A percentile compares a stretch with the other conserved stretches of the same genome.
Conservation (phyloP, 2,113 vertebrate species). For the Haemorhous mexicanus region DNA sequence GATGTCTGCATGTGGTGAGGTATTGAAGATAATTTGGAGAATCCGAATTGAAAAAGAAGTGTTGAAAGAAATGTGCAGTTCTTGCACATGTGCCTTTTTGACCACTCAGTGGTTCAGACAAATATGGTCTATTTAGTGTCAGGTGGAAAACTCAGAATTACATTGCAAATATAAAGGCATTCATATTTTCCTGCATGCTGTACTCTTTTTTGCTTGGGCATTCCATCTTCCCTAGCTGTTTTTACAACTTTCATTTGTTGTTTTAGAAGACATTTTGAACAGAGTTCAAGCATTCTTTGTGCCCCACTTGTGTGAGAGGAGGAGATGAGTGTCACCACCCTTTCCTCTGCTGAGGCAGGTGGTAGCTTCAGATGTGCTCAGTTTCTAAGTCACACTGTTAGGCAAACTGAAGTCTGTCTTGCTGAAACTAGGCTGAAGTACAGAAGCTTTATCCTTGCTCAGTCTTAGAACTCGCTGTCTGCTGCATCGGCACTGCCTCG, state of each 20-base stretch:
- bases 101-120: background rate
- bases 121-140: background rate
- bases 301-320: background rate
- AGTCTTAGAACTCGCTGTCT: background rate
- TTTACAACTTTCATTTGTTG: background rate
- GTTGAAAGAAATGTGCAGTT: background rate
- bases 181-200: background rate
- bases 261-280: background rate
- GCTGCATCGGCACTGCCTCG: accelerated
- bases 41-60: background rate
- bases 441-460: background rate
- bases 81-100: background rate
- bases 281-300: background rate
- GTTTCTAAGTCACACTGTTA: background rate
- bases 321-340: background rate
- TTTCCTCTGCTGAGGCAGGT: background rate
- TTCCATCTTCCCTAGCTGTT: background rate
- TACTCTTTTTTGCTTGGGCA: background rate
- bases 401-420: background rate
- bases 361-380: background rate
- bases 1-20: background rate
- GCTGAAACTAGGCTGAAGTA: background rate
- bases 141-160: background rate
- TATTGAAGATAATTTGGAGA: background rate
- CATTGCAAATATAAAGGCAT: background rate